phyloP scores from a whole-genome alignment of 2,113 vertebrate species.

The Pterophyllum scalare region DNA sequence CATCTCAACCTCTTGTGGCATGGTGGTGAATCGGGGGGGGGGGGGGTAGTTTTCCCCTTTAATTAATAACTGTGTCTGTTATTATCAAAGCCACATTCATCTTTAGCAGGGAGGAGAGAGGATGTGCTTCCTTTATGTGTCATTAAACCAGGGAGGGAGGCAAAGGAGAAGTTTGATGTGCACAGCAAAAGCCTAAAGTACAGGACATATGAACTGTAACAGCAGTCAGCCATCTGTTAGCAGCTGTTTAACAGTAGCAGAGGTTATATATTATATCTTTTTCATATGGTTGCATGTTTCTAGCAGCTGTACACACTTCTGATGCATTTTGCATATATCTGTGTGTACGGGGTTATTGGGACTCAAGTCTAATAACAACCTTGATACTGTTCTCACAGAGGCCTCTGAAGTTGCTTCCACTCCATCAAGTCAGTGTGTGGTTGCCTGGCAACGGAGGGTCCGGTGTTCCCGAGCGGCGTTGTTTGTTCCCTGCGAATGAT shows the following conservation, averaged over 20 bases:
- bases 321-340: constrained; percentile 2
- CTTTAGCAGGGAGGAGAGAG: constrained; percentile 63
- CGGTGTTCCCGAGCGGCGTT: constrained; percentile 76
- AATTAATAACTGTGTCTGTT: constrained; percentile 75
- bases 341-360: constrained; percentile 42
- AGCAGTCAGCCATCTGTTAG: constrained; percentile 47
- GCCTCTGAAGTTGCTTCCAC: constrained; percentile 79
- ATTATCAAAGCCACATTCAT: constrained; percentile 73
- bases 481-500: constrained; percentile 79
- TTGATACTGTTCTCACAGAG: constrained; percentile 74
- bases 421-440: constrained; percentile 81
- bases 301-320: not conserved
- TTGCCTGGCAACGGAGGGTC: constrained; percentile 82
- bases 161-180: constrained; percentile 43
- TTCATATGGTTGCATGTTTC: constrained; percentile 7
- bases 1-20: constrained; percentile 24
- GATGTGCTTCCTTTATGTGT: constrained; percentile 45
- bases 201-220: constrained; percentile 32
- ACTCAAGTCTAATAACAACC: constrained; percentile 74
- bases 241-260: constrained; percentile 30
- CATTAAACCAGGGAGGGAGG: constrained; percentile 45
- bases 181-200: constrained; percentile 39
- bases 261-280: constrained; percentile 25
- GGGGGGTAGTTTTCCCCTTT: constrained; percentile 54
- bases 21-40: constrained; percentile 60